These are phyloP conservation scores for Mystacides longicornis DNA, from an alignment of 2,888 invertebrate genomes.

Conservation along the genomic window DNA sequence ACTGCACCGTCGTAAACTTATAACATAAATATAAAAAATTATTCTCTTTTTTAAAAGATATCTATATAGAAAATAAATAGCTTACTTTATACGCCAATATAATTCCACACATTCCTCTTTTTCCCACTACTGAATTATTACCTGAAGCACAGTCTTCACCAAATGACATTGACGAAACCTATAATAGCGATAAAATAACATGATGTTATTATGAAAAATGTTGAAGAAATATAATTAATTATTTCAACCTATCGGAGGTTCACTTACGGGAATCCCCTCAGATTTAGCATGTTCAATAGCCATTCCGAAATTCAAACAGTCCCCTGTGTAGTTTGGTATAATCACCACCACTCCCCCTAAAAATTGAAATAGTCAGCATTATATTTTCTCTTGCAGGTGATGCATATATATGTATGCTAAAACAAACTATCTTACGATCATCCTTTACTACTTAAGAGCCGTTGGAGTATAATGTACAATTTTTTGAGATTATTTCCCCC, in stretches of 20 bases:
- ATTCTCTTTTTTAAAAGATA: no score
- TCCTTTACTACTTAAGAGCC: no score
- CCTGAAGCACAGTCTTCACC: conserved; percentile 62
- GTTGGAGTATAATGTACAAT: no score
- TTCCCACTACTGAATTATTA: conserved; percentile 46
- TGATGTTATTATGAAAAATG: not conserved
- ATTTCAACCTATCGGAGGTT: not conserved
- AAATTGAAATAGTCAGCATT: no score
- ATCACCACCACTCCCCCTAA: conserved; percentile 63
- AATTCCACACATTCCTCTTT: conserved; percentile 59
- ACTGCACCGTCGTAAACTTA: no score
- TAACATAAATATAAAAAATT: no score
- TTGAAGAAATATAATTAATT: not conserved
- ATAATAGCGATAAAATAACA: not conserved
- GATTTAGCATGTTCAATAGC: conserved; percentile 67
- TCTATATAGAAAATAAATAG: no score
- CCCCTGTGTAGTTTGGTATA: conserved; percentile 71
- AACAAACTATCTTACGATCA: no score
- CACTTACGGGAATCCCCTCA: conserved; percentile 46
- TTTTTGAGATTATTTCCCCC: no score
- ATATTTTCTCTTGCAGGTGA: no score
- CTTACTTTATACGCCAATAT: conserved; percentile 50
- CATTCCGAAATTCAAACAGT: conserved; percentile 73
- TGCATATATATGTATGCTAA: no score
- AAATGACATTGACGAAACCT: conserved; percentile 53